Evolutionary conservation across 2,113 vertebrate genomes (phyloP), one percentile per base, ranked within the genome.

Genomic region (Eulemur macaco): DNA sequence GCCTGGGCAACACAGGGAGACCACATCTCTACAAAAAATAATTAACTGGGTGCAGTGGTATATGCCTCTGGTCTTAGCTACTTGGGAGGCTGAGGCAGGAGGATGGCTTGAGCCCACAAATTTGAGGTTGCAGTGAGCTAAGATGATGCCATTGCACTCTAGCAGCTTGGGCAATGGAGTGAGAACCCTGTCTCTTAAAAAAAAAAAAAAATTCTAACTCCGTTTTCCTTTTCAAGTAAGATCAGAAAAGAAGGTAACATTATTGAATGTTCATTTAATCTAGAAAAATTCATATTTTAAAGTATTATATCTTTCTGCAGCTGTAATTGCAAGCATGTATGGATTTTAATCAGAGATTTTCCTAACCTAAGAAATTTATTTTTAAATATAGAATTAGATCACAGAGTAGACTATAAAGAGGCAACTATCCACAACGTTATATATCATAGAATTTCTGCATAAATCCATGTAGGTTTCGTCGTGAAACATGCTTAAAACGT

Each of bases 281-380:
- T 54, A 60, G 68, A 86, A 96, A 95, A 95, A 63, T n/a, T 82
- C 7, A 8, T 9, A 63, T 87, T 63, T 89, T 83, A 76, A 88
- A 56, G 0, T 80, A 2, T 69, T 39, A 6, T 31, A 76, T 82
- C 11, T 77, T 97, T 71, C 37, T 94, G n/a, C 5, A 50, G n/a
- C 4, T 5, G 8, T 56, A 84, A 83, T 80, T 84, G 45, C 47
- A 89, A 76, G 47, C 60, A 34, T 66, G 8, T 73, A 42, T 54
- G 42, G 50, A 78, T 80, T 93, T 95, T n/a, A 68, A 60, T 58
- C 10, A 71, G 42, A 93, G 25, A 71, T 66, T 85, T 93, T 76
- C 91, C 29, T 82, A 78, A 86, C 42, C 31, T 93, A 68, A 83
- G 47, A 80, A 52, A 39, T 74, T 66, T 74, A 63, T 89, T 64